These are phyloP conservation scores for Artibeus lituratus DNA, from an alignment of 2,797 vertebrate species.

Conservation along the genomic window DNA sequence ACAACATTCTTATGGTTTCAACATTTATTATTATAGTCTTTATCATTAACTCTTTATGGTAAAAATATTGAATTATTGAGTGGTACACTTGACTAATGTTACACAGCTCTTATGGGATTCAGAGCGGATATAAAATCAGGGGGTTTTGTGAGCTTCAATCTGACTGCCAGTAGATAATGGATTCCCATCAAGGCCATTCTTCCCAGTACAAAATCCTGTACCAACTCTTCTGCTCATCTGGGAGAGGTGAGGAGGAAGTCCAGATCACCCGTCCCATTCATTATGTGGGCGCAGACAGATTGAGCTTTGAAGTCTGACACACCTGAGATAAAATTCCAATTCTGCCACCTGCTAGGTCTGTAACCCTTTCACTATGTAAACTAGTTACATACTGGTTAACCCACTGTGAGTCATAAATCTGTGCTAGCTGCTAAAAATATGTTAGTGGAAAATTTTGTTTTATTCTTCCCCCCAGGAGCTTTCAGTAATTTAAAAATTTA, in stretches of 20 bases:
- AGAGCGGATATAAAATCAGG: not conserved
- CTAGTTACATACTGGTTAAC: not conserved
- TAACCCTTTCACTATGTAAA: not conserved
- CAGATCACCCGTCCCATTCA: not conserved
- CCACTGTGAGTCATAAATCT: not conserved
- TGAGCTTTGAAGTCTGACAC: not conserved
- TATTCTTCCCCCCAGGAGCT: not conserved
- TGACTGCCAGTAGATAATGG: not conserved
- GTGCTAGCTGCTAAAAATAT: not conserved
- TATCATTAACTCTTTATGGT: not conserved
- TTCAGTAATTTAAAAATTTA: not conserved
- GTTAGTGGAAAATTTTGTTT: not conserved
- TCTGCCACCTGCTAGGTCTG: not conserved
- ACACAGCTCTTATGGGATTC: not conserved
- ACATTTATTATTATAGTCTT: not conserved
- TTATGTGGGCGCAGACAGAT: not conserved
- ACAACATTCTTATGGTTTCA: not conserved
- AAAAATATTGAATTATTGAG: not conserved
- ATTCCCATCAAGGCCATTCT: not conserved
- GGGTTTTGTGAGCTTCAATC: not conserved
- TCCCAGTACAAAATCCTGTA: not conserved
- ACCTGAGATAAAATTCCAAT: not conserved
- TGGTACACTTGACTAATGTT: not conserved
- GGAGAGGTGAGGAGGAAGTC: not conserved
- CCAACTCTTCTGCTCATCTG: not conserved